These are phyloP conservation scores for Propithecus deckenii DNA, from an alignment of 2,797 vertebrate genomes.

Conservation along the genomic window DNA sequence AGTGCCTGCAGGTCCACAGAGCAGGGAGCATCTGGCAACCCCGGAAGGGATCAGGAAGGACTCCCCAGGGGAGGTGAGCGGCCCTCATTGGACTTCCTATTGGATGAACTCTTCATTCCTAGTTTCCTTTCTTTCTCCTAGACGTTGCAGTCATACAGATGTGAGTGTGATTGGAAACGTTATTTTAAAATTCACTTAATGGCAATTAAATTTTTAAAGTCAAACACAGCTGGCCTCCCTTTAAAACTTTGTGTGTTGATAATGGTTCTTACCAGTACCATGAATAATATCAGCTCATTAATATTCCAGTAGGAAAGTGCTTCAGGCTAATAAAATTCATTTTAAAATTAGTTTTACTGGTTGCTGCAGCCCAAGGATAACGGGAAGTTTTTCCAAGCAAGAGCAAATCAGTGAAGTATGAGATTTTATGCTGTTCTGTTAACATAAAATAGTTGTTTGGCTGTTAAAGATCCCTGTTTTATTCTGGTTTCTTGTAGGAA, in stretches of 20 bases:
- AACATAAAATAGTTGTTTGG: not conserved
- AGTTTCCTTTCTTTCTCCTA: not conserved
- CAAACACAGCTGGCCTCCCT: constrained; percentile 40
- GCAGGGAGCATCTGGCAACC: not conserved
- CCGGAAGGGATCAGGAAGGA: not conserved
- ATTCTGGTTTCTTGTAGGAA: not conserved
- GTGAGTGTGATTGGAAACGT: not conserved
- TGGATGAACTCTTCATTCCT: not conserved
- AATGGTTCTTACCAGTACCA: constrained; percentile 62
- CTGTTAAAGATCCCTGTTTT: not conserved
- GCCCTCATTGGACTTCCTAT: not conserved
- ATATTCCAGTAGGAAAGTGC: constrained; percentile 66
- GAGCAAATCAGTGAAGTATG: constrained; percentile 12
- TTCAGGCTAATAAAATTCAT: constrained; percentile 64
- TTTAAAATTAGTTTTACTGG: constrained; percentile 53
- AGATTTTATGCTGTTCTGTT: constrained; percentile 39
- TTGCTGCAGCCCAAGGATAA: constrained; percentile 12
- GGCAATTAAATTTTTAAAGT: constrained; percentile 56
- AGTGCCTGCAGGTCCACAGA: not conserved
- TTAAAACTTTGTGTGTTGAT: constrained; percentile 67
- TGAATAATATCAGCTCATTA: constrained; percentile 68
- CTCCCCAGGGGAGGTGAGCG: not conserved
- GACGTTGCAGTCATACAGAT: not conserved
- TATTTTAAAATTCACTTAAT: constrained; percentile 61
- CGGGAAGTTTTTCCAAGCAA: not conserved